Base-by-base conservation (phyloP, 1,140 invertebrate genomes). In the Helicorthomorpha holstii region DNA sequence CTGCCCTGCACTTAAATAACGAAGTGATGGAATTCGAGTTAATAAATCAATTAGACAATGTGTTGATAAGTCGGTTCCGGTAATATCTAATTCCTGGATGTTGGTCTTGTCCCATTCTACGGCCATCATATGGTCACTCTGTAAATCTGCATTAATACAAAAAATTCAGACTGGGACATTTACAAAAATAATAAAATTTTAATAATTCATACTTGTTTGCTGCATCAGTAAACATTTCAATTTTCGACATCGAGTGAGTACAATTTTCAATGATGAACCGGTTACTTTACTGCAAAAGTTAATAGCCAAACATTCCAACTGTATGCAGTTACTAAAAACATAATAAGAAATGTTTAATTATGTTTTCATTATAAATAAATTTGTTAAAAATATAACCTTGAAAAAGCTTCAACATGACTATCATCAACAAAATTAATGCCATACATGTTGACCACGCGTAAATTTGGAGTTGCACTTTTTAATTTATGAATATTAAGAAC, bases 401-500 rank as follows among this genome's bases (percentile, higher is more conserved):
- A 72, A 66, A 99, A 91, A 0, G 94, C 87, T 66, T 99, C 96
- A 48, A 99, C 95, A 63, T 99, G 95, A 0, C 87, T 90, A 73
- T 99, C 96, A 61, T 98, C 93, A 1, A 98, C 85, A 60, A 98
- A 98, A 65, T 92, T 94, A 51, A 98, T 96, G 0, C 94, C 94
- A 64, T 94, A 97, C 22, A 97, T 68, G 69, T 95, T 96, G 57
- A 97, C 93, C 2, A 95, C 88, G 54, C 88, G 73, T 21, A 97
- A 71, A 70, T 97, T 97, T 0, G 93, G 92, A 0, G 90, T 91
- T 0, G 90, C 91, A 14, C 86, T 88, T 66, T 98, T 98, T 2
- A 98, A 71, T 63, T 96, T 98, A 66, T 97, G 92, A 21, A 99
- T 91, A 66, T 99, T 98, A 57, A 99, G 93, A 0, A 98, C 95